Percentiles rank a stretch among this genome's conserved stretches.
Evolutionary conservation across 1,140 invertebrate genomes (phyloP).

Genomic region (Lepidostoma basale): DNA sequence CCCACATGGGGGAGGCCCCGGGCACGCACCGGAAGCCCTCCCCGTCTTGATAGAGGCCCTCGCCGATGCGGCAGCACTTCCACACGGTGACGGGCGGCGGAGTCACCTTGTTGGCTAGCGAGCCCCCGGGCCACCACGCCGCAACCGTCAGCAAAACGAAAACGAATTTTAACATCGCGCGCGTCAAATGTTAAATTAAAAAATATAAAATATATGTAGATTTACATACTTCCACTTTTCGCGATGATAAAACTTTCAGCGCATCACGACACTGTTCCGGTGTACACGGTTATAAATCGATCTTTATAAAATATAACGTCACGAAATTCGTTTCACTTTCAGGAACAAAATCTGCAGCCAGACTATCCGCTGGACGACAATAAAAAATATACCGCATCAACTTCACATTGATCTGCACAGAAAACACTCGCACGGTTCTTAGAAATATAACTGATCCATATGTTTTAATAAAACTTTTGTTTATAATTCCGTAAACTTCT

Average conservation of each 20-base stretch:
- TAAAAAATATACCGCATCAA: too few species aligned
- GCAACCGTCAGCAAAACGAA: constrained; percentile 26
- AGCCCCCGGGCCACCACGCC: constrained; percentile 7
- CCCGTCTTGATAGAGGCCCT: constrained; percentile 50
- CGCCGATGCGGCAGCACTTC: constrained; percentile 61
- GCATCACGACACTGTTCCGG: too few species aligned
- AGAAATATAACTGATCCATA: too few species aligned
- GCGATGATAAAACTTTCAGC: too few species aligned
- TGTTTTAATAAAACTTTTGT: neutral
- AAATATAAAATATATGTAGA: constrained; percentile 14
- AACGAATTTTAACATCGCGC: constrained; percentile 6
- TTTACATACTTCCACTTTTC: constrained; percentile 17
- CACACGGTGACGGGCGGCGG: constrained; percentile 53
- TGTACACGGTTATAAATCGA: neutral
- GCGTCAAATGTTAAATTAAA: neutral
- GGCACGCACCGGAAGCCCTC: constrained; percentile 45
- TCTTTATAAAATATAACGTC: too few species aligned
- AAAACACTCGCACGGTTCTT: too few species aligned
- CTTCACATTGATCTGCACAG: too few species aligned
- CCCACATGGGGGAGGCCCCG: constrained; percentile 50
- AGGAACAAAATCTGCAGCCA: too few species aligned
- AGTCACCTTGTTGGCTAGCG: constrained; percentile 47
- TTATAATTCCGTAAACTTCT: constrained; percentile 10
- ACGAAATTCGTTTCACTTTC: neutral
- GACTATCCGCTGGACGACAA: too few species aligned